Base-by-base conservation (phyloP, 2,888 invertebrate species). In the Xestobium rufovillosum region DNA sequence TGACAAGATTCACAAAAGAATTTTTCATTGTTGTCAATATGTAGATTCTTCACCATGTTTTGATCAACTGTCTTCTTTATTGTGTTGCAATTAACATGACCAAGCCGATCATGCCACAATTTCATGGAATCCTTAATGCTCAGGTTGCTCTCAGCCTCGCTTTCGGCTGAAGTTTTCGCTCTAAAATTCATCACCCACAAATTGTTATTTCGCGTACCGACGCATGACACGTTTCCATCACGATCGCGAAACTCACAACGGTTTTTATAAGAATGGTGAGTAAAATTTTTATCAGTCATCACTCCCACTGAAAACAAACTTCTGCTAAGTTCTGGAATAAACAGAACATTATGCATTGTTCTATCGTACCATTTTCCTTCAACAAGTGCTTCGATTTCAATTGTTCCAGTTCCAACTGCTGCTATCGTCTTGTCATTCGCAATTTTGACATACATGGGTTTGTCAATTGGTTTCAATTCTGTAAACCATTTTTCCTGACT, bases 21-120 rank as follows among this genome's bases (percentile, higher is more conserved):
- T 1, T 45, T 37, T 16, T 39, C 19, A 3, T 38, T 31, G 12
- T 42, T 25, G 10, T 45, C 42, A 13, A 53, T 34, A 4, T 29
- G 34, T 3, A 49, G 30, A 15, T 6, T 32, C 39, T 17, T 32
- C 31, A 26, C 29, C 30, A 3, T 40, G n/a, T n/a, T n/a, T n/a
- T n/a, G n/a, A n/a, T 36, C 36, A 46, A 14, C 4, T 46, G 39
- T 25, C 26, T 9, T 14, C 49, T 35, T 4, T 37, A 30, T n/a
- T n/a, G n/a, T n/a, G 11, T 47, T 35, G 25, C 36, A 35, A 28
- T 48, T 42, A 2, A 51, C 40, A 17, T 52, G 51, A 6, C 49
- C 49, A 9, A 53, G 43, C 12, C 50, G 25, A 13, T 52, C 43
- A 41, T 53, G 51, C 49, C 49, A 51, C 4, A 38, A 31, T 26